Evolutionary conservation across 2,888 invertebrate genomes (phyloP), one percentile per base, ranked within the genome.

Genomic region (Eupsilia transversa): DNA sequence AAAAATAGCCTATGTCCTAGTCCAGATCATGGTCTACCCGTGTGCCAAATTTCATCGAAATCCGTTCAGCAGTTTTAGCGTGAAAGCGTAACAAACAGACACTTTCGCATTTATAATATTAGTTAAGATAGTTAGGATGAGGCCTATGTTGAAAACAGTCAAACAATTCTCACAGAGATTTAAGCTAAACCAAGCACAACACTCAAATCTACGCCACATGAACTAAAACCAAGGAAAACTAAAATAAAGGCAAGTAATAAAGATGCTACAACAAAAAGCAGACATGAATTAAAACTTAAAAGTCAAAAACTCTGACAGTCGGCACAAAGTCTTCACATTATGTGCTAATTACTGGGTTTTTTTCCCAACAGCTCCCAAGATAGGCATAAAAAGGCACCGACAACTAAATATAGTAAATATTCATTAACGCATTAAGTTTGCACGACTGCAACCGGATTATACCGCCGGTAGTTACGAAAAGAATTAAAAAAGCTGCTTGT

Each of bases 381-480:
- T 82, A 74, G 83, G 66, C 79, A 80, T 83, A 87, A 88, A 90
- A 89, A 90, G 88, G 83, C 71, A 77, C 90, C 88, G 90, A 82
- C 87, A 67, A 85, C 85, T 87, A 89, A 88, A 88, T 89, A 89
- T 87, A 89, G 90, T 91, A 90, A 93, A 93, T 93, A 92, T 91
- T 93, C 91, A 93, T 93, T 93, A 91, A 80, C 85, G 87, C 85
- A 86, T 84, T 84, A 80, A 83, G 83, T 89, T 86, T 87, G 87
- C 83, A 86, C 84, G 84, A 82, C 82, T 85, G 85, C 86, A 88
- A 89, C 90, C 88, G 89, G 90, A 88, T 91, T 74, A 79, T 72
- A 75, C 73, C 71, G 87, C 84, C 85, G 83, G 84, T 72, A 82
- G 84, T 82, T 77, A 88, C 61, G 54, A 84, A 88, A 89, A 88